Conservation (phyloP, 2,888 invertebrate species). For the Oscheius sp. region DNA sequence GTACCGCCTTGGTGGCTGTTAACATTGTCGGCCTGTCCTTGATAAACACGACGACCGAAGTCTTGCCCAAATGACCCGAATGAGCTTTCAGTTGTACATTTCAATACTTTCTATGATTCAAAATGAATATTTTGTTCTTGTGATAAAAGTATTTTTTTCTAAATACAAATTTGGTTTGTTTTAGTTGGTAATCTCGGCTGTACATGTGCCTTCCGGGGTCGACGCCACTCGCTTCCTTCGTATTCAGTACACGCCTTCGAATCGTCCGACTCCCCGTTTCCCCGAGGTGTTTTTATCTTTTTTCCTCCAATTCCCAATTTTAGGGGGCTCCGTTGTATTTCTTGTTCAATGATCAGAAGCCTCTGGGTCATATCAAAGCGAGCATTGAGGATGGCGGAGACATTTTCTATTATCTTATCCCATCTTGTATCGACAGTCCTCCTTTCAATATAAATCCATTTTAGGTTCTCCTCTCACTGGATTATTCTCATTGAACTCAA, state of each 20-base stretch:
- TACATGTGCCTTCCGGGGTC: conserved; percentile 7
- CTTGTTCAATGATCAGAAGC: neutral
- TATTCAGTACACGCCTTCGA: neutral
- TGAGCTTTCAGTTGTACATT: neutral
- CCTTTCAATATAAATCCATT: neutral
- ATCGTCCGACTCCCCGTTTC: conserved; percentile 6
- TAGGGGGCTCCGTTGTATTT: conserved; percentile 22
- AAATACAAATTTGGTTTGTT: neutral
- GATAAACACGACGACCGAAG: conserved; percentile 20
- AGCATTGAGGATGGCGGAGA: conserved; percentile 5
- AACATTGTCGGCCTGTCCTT: conserved; percentile 48
- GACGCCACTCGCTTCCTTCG: conserved; percentile 13
- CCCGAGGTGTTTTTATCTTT: neutral
- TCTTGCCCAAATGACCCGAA: conserved; percentile 12
- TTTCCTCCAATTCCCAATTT: neutral
- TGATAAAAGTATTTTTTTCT: no score
- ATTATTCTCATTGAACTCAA: conserved; percentile 19
- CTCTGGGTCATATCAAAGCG: conserved; percentile 12
- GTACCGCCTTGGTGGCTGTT: conserved; percentile 46
- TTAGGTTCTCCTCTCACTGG: conserved; percentile 21
- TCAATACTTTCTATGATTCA: conserved; percentile 5
- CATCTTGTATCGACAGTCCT: neutral
- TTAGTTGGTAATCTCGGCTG: conserved; percentile 15
- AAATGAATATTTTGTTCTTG: conserved; percentile 21
- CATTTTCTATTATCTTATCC: conserved; percentile 33